Percentiles rank a stretch among this genome's conserved stretches.
phyloP scores from a whole-genome alignment of 2,113 vertebrate species.

The Chaetodon auriga region DNA sequence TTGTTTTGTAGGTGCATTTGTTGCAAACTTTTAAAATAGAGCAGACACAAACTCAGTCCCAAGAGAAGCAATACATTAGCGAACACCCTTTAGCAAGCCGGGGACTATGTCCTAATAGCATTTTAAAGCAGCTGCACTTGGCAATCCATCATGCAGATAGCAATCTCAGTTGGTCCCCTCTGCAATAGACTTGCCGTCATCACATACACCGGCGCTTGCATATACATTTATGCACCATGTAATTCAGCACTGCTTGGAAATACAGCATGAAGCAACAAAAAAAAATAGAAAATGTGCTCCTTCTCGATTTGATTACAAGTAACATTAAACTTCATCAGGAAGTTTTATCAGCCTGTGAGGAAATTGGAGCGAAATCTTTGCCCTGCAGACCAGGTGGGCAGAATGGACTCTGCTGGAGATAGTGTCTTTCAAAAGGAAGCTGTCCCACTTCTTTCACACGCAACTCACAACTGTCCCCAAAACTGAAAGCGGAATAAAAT shows the following conservation, averaged over 20 bases:
- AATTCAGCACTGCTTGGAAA: conserved; percentile 12
- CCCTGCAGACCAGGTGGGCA: conserved; percentile 41
- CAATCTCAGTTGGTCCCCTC: conserved; percentile 70
- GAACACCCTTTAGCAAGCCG: conserved; percentile 59
- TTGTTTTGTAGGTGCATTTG: conserved; percentile 46
- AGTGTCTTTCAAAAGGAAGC: conserved; percentile 66
- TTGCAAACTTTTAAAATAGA: conserved; percentile 68
- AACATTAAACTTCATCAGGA: conserved; percentile 37
- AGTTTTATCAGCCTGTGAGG: conserved; percentile 38
- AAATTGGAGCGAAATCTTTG: conserved; percentile 36
- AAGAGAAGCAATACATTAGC: conserved; percentile 65
- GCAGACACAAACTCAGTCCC: conserved; percentile 68
- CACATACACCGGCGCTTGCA: conserved; percentile 29
- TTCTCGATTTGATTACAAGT: conserved; percentile 49
- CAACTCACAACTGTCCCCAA: conserved; percentile 43
- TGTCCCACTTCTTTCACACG: conserved; percentile 50
- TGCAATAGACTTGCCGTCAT: conserved; percentile 45
- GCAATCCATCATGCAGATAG: conserved; percentile 85
- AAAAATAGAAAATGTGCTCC: conserved; percentile 21
- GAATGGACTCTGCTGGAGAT: conserved; percentile 54
- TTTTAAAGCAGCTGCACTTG: conserved; percentile 72
- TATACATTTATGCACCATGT: conserved; percentile 41
- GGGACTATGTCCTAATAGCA: conserved; percentile 70
- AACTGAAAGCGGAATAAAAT: conserved; percentile 48
- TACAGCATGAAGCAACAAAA: conserved; percentile 13